phyloP scores from a whole-genome alignment of 2,888 invertebrate species.

The Ormyrus thymus region DNA sequence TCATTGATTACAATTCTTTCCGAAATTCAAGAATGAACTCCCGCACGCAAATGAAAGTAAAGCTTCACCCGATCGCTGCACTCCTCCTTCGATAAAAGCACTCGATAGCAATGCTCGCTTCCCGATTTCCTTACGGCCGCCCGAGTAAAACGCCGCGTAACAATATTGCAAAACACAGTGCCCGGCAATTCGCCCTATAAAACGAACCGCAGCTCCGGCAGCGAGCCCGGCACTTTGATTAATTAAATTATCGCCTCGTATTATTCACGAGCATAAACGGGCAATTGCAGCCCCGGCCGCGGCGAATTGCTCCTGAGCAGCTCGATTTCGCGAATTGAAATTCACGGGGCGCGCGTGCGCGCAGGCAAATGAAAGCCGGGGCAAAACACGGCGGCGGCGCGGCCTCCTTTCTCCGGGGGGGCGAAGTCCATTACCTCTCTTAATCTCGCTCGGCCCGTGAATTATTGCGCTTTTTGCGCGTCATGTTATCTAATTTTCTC shows the following conservation, averaged over 20 bases:
- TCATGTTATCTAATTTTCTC: slow-evolving; percentile 20
- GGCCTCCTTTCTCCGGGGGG: no score
- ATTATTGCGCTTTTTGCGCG: slow-evolving; percentile 12
- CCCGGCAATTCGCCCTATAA: background rate
- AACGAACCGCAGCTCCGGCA: background rate
- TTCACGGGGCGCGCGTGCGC: slow-evolving; percentile 7
- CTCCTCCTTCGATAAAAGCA: no score
- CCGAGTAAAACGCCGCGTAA: no score
- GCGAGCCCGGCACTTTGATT: slow-evolving; percentile 19
- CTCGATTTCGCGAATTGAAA: slow-evolving; percentile 36
- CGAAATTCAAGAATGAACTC: no score
- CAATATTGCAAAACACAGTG: no score
- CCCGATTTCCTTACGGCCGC: no score
- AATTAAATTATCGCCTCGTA: slow-evolving; percentile 38
- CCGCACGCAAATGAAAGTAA: no score
- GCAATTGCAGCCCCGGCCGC: no score
- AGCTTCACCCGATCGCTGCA: no score
- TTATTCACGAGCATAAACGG: background rate
- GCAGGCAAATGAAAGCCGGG: slow-evolving; percentile 20
- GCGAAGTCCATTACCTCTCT: no score
- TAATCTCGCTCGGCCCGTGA: background rate
- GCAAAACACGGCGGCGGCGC: background rate
- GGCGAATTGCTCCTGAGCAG: background rate
- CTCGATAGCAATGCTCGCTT: no score
- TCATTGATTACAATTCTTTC: no score